Conservation (phyloP, 2,797 vertebrate species). For the Centropyge bicolor region DNA sequence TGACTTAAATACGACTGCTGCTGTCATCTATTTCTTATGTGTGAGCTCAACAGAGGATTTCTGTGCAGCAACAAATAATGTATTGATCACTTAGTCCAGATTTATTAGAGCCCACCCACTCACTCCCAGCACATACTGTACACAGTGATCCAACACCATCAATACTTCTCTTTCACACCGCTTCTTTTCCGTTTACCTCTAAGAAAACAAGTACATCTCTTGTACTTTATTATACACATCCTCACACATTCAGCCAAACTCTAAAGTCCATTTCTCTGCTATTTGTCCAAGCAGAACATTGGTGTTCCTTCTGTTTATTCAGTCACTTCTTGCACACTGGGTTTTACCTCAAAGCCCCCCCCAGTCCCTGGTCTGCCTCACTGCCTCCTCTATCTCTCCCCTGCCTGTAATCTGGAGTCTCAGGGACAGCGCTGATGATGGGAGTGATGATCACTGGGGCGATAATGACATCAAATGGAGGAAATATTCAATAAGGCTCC, state of each 20-base stretch:
- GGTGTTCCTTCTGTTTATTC: constrained; percentile 13
- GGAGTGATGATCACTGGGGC: constrained; percentile 61
- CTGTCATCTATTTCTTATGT: constrained; percentile 16
- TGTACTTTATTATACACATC: constrained; percentile 25
- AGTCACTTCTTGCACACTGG: neutral
- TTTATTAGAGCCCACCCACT: constrained; percentile 42
- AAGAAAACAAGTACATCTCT: constrained; percentile 50
- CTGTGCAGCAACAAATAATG: constrained; percentile 16
- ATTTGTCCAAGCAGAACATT: constrained; percentile 10
- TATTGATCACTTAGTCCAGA: constrained; percentile 34
- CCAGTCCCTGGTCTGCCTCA: constrained; percentile 1
- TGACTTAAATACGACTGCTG: constrained; percentile 45
- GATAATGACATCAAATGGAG: constrained; percentile 78
- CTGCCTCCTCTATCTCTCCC: constrained; percentile 14
- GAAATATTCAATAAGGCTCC: constrained; percentile 78
- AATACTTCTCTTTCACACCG: constrained; percentile 50
- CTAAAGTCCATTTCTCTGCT: neutral
- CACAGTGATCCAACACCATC: constrained; percentile 25
- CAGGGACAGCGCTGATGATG: constrained; percentile 53
- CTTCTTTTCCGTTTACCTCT: constrained; percentile 16
- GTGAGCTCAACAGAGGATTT: constrained; percentile 14
- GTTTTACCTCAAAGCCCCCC: constrained; percentile 37
- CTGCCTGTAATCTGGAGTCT: constrained; percentile 43
- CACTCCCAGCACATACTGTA: constrained; percentile 27
- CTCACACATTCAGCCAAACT: neutral